Evolutionary conservation across 2,113 vertebrate genomes (phyloP), one percentile per base, ranked within the genome.

Genomic region (Pomatostomus ruficeps): DNA sequence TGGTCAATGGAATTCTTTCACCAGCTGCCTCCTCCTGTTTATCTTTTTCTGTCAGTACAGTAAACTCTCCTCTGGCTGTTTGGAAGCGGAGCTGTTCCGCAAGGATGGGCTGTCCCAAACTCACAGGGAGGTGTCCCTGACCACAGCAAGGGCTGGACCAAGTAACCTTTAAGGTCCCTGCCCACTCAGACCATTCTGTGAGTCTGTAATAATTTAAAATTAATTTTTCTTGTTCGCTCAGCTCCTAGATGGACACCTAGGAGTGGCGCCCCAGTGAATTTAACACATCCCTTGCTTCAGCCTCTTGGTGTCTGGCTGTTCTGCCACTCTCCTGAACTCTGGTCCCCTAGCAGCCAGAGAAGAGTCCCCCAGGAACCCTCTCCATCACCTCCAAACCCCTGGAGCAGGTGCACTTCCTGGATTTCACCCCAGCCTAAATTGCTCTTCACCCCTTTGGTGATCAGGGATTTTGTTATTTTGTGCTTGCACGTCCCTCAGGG

Each of bases 11-110:
- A 93, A 97, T 97, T 96, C 94, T 96, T 95, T 93, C 81, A 91
- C 91, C 97, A 98, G 97, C 97, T 98, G 97, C 91, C 80, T 96
- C 80, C 84, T 96, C 82, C 89, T 97, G 97, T 97, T 98, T 97
- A 96, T 97, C 97, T 97, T 95, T 80, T 89, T 97, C 96, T 96
- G 94, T 66, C 89, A 79, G 95, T 80, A 95, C 96, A 95, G 91
- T 92, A 97, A 98, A 92, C 95, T 91, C 80, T 93, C 75, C 71
- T 76, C 70, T 61, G 28, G 79, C 88, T 95, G 88, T 97, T 97
- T 97, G 94, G 80, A 94, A 88, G 96, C 57, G 52, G 63, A 62
- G 91, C 51, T 58, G 54, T 92, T 77, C 68, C 54, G 78, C 77
- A 90, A 85, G 95, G 67, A 55, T 21, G 9, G 75, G 49, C 18